These are phyloP conservation scores for Xylota segnis DNA, from an alignment of 2,888 invertebrate species.

Conservation along the genomic window DNA sequence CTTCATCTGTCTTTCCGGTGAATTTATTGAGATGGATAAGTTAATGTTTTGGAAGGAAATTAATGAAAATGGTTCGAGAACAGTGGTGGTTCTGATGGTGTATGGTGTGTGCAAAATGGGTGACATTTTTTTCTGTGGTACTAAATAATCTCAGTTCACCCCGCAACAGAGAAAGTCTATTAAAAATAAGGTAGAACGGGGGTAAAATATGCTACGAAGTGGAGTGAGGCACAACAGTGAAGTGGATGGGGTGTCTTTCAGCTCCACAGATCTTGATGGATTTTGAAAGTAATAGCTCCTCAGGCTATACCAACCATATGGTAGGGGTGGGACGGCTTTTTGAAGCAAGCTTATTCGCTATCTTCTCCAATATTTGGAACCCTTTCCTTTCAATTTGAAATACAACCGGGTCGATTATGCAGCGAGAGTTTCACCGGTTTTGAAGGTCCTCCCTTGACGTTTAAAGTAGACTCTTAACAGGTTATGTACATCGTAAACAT, in stretches of 20 bases:
- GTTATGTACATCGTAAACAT: too few species aligned
- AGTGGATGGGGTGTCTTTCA: neutral
- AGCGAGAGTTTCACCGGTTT: too few species aligned
- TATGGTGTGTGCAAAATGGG: constrained; percentile 60
- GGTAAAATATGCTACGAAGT: neutral
- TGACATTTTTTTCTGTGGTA: constrained; percentile 54
- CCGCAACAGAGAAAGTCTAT: constrained; percentile 34
- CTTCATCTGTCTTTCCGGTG: constrained; percentile 75
- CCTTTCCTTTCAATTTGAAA: too few species aligned
- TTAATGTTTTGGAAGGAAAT: constrained; percentile 75
- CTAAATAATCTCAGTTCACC: constrained; percentile 56
- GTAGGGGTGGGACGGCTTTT: neutral
- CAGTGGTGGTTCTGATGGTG: constrained; percentile 13
- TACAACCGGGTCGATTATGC: too few species aligned
- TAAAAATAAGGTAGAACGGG: constrained; percentile 22
- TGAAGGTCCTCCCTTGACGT: too few species aligned
- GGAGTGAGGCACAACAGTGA: neutral
- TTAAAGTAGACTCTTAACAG: too few species aligned
- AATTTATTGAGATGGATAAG: constrained; percentile 77
- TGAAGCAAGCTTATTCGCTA: too few species aligned
- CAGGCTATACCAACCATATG: neutral
- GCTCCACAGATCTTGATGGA: neutral
- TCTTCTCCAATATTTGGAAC: too few species aligned
- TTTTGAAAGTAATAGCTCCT: neutral
- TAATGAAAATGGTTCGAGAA: constrained; percentile 68